phyloP scores from a whole-genome alignment of 2,113 vertebrate species.

The Thermophis baileyi region DNA sequence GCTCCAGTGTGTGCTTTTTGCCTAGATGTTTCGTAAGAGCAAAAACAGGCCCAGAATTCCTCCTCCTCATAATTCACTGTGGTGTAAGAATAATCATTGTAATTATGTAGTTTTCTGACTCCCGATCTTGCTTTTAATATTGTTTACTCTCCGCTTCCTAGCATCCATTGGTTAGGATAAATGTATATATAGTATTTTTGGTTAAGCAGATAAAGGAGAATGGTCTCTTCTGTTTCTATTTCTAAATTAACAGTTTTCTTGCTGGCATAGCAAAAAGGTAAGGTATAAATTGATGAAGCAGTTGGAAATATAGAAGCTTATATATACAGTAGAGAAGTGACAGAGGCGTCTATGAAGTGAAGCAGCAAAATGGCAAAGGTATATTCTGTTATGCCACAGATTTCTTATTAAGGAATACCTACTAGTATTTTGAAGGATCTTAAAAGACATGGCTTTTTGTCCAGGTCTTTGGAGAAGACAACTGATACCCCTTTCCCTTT shows the following conservation, averaged over 20 bases:
- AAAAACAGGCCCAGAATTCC: neutral
- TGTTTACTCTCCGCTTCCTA: neutral
- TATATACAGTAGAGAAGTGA: neutral
- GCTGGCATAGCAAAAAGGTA: neutral
- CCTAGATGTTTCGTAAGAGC: neutral
- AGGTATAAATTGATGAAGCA: neutral
- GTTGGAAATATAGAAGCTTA: neutral
- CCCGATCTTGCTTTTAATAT: no score
- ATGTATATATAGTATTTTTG: neutral
- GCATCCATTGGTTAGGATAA: neutral
- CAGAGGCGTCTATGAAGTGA: neutral
- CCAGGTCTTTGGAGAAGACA: neutral
- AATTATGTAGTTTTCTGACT: neutral
- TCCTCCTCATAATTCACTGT: neutral
- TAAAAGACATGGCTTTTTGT: neutral
- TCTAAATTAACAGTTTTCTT: neutral
- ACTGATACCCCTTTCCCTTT: neutral
- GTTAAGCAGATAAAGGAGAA: neutral
- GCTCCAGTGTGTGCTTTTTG: neutral
- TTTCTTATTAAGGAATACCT: neutral
- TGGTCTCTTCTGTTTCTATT: neutral
- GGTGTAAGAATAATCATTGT: neutral
- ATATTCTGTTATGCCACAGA: neutral
- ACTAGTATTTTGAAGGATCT: neutral
- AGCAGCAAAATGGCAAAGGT: slow-evolving; percentile 2